phyloP scores from a whole-genome alignment of 2,888 invertebrate genomes.

The Tenodera sinensis region DNA sequence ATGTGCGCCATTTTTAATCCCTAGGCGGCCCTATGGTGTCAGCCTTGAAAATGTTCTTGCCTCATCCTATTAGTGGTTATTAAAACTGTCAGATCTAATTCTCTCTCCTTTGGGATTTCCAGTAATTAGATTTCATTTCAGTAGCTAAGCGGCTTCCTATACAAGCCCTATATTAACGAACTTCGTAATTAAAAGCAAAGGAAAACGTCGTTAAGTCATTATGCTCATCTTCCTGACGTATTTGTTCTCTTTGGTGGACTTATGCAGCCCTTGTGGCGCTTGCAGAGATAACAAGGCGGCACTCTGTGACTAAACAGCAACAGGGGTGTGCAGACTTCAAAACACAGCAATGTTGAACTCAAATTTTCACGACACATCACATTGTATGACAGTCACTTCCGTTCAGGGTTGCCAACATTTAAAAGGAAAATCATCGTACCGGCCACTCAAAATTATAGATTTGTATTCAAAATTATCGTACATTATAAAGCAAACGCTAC shows the following conservation, averaged over 20 bases:
- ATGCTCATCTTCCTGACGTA: not conserved
- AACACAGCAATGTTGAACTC: too few relatives aligned
- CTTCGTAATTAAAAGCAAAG: not conserved
- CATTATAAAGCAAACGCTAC: too few relatives aligned
- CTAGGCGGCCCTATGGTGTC: too few relatives aligned
- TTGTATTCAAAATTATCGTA: too few relatives aligned
- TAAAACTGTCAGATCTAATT: not conserved
- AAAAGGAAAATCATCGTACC: too few relatives aligned
- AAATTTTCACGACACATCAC: too few relatives aligned
- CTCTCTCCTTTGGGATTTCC: not conserved
- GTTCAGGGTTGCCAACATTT: too few relatives aligned
- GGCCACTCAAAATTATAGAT: too few relatives aligned
- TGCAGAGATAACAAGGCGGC: not conserved
- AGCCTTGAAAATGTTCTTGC: too few relatives aligned
- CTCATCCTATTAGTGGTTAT: not conserved
- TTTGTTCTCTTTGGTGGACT: not conserved
- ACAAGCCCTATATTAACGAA: not conserved
- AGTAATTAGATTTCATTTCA: not conserved
- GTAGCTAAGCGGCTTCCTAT: not conserved
- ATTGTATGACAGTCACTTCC: too few relatives aligned
- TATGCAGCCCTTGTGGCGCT: not conserved
- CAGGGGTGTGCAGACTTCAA: too few relatives aligned
- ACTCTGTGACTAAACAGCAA: not conserved
- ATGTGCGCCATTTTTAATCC: too few relatives aligned
- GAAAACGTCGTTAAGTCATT: not conserved